A percentile compares a stretch with the other conserved stretches of the same genome.
Conservation (phyloP, 2,113 vertebrate species). For the Tupaia tana region DNA sequence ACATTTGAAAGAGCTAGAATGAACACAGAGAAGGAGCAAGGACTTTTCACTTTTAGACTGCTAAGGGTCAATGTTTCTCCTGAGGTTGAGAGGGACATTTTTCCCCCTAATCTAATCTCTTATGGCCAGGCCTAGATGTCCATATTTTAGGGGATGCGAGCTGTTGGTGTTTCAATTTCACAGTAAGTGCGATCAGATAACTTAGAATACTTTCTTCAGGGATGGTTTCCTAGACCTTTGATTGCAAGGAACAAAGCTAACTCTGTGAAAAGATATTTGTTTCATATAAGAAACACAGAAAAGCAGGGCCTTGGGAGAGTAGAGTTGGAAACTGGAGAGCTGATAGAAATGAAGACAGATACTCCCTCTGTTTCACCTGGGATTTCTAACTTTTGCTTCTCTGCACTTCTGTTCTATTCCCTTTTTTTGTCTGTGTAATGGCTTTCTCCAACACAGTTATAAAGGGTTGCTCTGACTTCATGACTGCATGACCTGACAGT, state of each 20-base stretch:
- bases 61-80: background rate
- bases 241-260: background rate
- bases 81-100: background rate
- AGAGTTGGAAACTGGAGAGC: background rate
- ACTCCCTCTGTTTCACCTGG: background rate
- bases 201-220: background rate
- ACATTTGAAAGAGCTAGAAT: background rate
- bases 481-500: background rate
- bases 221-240: background rate
- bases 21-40: background rate
- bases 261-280: constrained; percentile 8
- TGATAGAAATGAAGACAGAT: background rate
- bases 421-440: background rate
- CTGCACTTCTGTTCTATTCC: background rate
- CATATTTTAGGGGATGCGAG: background rate
- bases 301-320: background rate
- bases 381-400: background rate
- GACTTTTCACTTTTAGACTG: background rate
- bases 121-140: background rate
- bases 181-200: background rate
- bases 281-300: constrained; percentile 1
- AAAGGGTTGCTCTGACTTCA: background rate
- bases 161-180: background rate
- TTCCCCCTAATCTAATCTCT: background rate
- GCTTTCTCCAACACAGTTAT: background rate